phyloP scores from a whole-genome alignment of 1,140 invertebrate genomes.

The Idris sp. region DNA sequence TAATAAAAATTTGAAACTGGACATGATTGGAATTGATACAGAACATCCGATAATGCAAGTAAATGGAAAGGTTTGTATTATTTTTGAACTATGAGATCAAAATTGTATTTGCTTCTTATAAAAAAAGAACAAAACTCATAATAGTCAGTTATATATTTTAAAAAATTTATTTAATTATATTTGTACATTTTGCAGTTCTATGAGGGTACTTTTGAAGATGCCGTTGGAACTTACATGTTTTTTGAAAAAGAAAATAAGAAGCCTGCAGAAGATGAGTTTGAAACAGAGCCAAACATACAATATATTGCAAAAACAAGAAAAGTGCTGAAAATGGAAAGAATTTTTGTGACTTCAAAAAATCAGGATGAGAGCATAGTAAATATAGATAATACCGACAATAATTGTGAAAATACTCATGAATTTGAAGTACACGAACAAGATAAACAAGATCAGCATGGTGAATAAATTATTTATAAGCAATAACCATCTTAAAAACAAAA shows the following conservation, averaged over 20 bases:
- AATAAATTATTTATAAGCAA: no score
- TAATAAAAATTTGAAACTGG: constrained; percentile 71
- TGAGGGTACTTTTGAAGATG: constrained; percentile 78
- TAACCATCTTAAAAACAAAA: no score
- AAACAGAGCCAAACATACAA: constrained; percentile 73
- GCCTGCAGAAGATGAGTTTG: constrained; percentile 74
- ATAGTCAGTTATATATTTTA: no score
- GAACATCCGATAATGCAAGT: constrained; percentile 79
- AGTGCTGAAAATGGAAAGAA: constrained; percentile 77
- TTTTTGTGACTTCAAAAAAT: constrained; percentile 74
- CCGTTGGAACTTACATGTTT: constrained; percentile 78
- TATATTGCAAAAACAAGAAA: constrained; percentile 78
- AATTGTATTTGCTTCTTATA: no score
- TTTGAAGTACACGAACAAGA: not conserved
- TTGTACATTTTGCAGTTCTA: constrained; percentile 69
- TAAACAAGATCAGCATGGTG: not conserved
- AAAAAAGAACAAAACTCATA: no score
- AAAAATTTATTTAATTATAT: no score
- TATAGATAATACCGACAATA: constrained; percentile 5
- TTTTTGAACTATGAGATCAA: no score
- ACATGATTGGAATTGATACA: constrained; percentile 78
- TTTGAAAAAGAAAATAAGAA: constrained; percentile 75
- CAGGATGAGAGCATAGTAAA: constrained; percentile 51
- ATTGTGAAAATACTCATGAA: constrained; percentile 8
- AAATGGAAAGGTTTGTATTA: constrained; percentile 78